phyloP scores from a whole-genome alignment of 2,888 invertebrate genomes.

The Hypercompe scribonia region DNA sequence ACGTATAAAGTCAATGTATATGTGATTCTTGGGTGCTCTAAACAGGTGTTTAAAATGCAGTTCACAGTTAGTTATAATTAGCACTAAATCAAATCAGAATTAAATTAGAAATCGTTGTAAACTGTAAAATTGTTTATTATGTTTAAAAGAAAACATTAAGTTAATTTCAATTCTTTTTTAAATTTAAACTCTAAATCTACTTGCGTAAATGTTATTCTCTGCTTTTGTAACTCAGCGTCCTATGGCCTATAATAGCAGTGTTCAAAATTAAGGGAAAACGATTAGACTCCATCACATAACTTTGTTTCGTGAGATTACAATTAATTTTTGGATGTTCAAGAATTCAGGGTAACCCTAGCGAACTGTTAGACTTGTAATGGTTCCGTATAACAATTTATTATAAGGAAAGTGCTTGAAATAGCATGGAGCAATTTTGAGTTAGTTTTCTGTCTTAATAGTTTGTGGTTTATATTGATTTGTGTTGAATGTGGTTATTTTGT shows the following conservation, averaged over 20 bases:
- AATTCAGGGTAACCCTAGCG: slow-evolving; percentile 15
- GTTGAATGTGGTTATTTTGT: slow-evolving; percentile 1
- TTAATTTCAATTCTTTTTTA: not conserved
- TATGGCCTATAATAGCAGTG: not conserved
- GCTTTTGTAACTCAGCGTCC: not conserved
- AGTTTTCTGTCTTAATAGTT: slow-evolving; percentile 19
- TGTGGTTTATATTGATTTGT: slow-evolving; percentile 13
- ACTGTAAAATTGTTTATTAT: too few relatives aligned
- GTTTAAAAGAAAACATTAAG: not conserved
- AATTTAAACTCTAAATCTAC: not conserved
- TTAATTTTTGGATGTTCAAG: not conserved
- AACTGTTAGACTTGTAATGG: slow-evolving; percentile 28
- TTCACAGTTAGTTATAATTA: not conserved
- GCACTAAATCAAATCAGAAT: not conserved
- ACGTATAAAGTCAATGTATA: not conserved
- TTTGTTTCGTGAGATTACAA: too few relatives aligned
- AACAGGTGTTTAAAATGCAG: not conserved
- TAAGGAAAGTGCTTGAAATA: slow-evolving; percentile 31
- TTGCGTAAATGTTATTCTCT: not conserved
- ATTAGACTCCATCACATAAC: too few relatives aligned
- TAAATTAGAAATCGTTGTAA: not conserved
- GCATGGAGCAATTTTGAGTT: slow-evolving; percentile 20
- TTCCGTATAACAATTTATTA: slow-evolving; percentile 45
- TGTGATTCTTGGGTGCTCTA: not conserved
- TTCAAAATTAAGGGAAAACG: too few relatives aligned